phyloP scores from a whole-genome alignment of 2,888 invertebrate species.

The Diadromus collaris region DNA sequence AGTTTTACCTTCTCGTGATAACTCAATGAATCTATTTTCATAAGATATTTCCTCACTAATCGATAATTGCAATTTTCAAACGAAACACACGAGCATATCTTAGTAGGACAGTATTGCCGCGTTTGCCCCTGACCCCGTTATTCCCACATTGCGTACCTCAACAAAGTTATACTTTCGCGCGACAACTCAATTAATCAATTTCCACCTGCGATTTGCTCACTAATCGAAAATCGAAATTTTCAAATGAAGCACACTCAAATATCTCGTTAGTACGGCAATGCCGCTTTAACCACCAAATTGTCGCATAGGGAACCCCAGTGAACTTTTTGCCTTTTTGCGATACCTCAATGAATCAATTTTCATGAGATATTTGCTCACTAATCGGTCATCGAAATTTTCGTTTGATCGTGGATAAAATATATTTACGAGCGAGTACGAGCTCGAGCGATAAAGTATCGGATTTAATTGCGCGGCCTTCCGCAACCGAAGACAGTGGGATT shows the following conservation, averaged over 20 bases:
- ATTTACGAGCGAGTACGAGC: background rate
- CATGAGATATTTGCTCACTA: background rate
- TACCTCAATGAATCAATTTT: conserved; percentile 2
- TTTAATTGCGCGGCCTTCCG: background rate
- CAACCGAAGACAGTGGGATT: conserved; percentile 7
- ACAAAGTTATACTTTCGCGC: too few relatives aligned
- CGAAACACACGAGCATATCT: too few relatives aligned
- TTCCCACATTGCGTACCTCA: too few relatives aligned
- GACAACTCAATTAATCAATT: too few relatives aligned
- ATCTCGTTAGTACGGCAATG: too few relatives aligned
- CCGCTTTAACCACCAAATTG: too few relatives aligned
- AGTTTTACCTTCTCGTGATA: background rate
- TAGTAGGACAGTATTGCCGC: too few relatives aligned
- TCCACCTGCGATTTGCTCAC: too few relatives aligned
- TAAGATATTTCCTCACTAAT: background rate
- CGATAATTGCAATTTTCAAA: background rate
- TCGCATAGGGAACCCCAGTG: background rate
- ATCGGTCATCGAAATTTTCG: background rate
- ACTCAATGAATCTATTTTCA: conserved; percentile 2
- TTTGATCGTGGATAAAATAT: background rate
- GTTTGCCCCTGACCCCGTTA: too few relatives aligned
- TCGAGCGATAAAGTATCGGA: background rate
- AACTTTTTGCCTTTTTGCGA: background rate
- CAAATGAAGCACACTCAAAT: too few relatives aligned
- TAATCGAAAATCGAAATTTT: too few relatives aligned